Base-by-base conservation (phyloP, 2,113 vertebrate species). In the Poecilia latipinna region DNA sequence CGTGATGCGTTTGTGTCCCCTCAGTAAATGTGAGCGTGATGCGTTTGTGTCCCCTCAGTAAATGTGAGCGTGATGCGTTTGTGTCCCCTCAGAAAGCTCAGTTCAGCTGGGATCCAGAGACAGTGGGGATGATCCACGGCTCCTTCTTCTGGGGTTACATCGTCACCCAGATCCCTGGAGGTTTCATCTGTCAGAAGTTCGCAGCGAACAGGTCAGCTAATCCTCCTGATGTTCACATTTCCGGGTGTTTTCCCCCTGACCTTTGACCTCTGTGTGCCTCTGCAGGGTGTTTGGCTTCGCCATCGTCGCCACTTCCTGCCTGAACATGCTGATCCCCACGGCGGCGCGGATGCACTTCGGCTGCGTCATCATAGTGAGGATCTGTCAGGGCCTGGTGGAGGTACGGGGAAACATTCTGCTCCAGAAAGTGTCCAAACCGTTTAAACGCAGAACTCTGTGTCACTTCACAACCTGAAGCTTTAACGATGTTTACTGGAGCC, bases 111-210 rank as follows among this genome's bases (percentile, higher is more conserved):
- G 95, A 97, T 79, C 96, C 97, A 24, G 96, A 97, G 80, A 97
- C 96, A 0, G 97, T 98, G 68, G 97, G 96, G 70, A 95, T 98
- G 95, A 98, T 98, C 71, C 97, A 98, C 2, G 97, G 97, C 7
- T 97, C 97, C 4, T 97, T 97, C 91, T 97, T 97, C 92, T 97
- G 97, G 97, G 97, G 97, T 31, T 98, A 98, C 91, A 98, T 98
- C 12, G 95, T 97, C n/a, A 97, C 96, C 19, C 97, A 97, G 87
- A 98, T 98, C 82, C 96, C 97, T 1, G 97, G 97, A 84, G 97
- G 97, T 11, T 97, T 96, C 85, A 97, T 98, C 77, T 95, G 96
- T 87, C 96, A 98, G 90, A 97, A 95, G 88, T 97, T 98, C 89
- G 96, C 97, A 61, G 97, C 97, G 74, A 98, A 98, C 94, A 96